These are phyloP conservation scores for Potamilus streckersoni DNA, from an alignment of 1,140 invertebrate genomes.

Conservation along the genomic window DNA sequence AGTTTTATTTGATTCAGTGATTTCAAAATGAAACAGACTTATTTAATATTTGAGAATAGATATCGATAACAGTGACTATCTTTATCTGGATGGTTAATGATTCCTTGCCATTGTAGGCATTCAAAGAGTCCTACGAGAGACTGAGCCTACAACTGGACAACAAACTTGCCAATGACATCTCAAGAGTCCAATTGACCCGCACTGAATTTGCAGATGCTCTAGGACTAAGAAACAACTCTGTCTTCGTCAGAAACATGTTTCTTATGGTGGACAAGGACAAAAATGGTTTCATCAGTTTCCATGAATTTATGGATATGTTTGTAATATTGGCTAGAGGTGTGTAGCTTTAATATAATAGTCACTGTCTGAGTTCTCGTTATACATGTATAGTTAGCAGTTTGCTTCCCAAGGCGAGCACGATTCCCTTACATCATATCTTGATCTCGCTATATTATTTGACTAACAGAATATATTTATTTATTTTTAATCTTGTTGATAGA, in stretches of 20 bases:
- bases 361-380: not conserved
- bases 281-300: slow-evolving; percentile 95
- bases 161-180: slow-evolving; percentile 40
- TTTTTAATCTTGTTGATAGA: not conserved
- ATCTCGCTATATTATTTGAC: not conserved
- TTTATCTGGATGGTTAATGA: not conserved
- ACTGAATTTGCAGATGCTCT: slow-evolving; percentile 96
- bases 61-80: slow-evolving; percentile 3
- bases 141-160: slow-evolving; percentile 22
- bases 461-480: not conserved
- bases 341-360: not conserved
- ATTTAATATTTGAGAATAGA: not conserved
- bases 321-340: slow-evolving; percentile 77
- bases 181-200: slow-evolving; percentile 51
- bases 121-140: slow-evolving; percentile 12
- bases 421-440: not conserved
- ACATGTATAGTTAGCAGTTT: no score
- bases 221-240: slow-evolving; percentile 96
- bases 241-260: slow-evolving; percentile 99
- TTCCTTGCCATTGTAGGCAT: slow-evolving; percentile 28
- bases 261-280: slow-evolving; percentile 97
- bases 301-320: slow-evolving; percentile 97
- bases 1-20: not conserved
- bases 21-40: not conserved
- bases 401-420: no score